These are phyloP conservation scores for Cyprinodon tularosa DNA, from an alignment of 2,113 vertebrate species.

Conservation along the genomic window DNA sequence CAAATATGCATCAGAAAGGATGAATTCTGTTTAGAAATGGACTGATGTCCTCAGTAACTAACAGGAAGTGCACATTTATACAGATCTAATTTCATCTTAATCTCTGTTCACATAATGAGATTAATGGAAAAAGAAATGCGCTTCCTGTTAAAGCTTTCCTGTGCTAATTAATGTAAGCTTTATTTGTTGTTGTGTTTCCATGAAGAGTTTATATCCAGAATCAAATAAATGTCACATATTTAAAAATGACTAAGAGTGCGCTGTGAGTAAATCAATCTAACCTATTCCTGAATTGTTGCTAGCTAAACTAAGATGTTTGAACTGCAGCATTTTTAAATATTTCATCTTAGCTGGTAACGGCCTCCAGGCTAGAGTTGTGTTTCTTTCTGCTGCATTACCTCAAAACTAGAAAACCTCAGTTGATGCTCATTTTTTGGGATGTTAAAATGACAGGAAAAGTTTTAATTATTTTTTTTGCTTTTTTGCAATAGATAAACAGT, in stretches of 20 bases:
- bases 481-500: background rate
- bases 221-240: conserved; percentile 20
- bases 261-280: conserved; percentile 15
- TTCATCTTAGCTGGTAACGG: conserved; percentile 42
- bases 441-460: background rate
- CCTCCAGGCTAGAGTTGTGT: conserved; percentile 6
- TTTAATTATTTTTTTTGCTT: background rate
- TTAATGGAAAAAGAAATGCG: conserved; percentile 21
- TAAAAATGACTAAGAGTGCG: conserved; percentile 6
- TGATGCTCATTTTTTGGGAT: conserved; percentile 1
- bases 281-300: conserved; percentile 15
- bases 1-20: background rate
- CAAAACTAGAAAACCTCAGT: conserved; percentile 14
- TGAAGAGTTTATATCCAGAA: background rate
- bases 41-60: conserved; percentile 40
- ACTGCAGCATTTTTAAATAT: conserved; percentile 24
- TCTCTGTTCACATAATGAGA: conserved; percentile 42
- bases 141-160: conserved; percentile 11
- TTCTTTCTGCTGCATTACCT: conserved; percentile 13
- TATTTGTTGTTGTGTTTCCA: conserved; percentile 3
- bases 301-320: conserved; percentile 15
- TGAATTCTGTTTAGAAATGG: conserved; percentile 33
- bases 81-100: conserved; percentile 35
- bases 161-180: conserved; percentile 1
- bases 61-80: conserved; percentile 11